Conservation (phyloP, 1,140 invertebrate genomes). For the Heliconius eleuchia region DNA sequence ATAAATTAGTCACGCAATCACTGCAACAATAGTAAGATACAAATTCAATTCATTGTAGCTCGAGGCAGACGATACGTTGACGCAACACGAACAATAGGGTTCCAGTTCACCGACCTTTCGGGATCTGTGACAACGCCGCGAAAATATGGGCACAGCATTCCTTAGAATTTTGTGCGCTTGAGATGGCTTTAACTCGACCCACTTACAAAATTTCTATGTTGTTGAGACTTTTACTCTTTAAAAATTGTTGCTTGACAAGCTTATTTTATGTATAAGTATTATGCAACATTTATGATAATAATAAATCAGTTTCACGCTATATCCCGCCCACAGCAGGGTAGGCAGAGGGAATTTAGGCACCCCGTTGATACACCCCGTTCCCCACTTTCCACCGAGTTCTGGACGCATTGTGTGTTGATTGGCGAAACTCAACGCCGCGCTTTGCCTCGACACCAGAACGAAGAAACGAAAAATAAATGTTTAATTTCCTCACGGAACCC, state of each 20-base stretch:
- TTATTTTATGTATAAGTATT: not conserved
- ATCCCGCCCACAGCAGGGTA: too few relatives aligned
- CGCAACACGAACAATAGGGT: conserved; percentile 78
- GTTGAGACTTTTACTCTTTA: conserved; percentile 19
- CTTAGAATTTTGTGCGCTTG: conserved; percentile 51
- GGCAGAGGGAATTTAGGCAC: too few relatives aligned
- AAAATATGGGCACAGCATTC: conserved; percentile 76
- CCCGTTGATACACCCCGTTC: too few relatives aligned
- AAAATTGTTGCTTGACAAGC: not conserved
- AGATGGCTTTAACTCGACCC: conserved; percentile 17
- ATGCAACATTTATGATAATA: not conserved
- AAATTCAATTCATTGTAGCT: conserved; percentile 76
- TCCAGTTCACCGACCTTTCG: conserved; percentile 76
- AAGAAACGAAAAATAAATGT: too few relatives aligned
- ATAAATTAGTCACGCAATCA: conserved; percentile 72
- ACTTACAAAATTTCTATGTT: conserved; percentile 20
- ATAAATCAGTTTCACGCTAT: too few relatives aligned
- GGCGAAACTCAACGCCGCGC: too few relatives aligned
- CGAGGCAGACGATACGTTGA: conserved; percentile 76
- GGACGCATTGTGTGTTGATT: too few relatives aligned
- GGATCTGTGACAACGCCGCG: conserved; percentile 76
- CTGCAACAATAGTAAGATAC: conserved; percentile 73
- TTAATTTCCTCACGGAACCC: too few relatives aligned
- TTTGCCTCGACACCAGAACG: too few relatives aligned
- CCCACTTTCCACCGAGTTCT: too few relatives aligned